Evolutionary conservation across 2,797 vertebrate species (phyloP), one percentile per base, ranked within the genome.

Genomic region (Limnodromus scolopaceus): DNA sequence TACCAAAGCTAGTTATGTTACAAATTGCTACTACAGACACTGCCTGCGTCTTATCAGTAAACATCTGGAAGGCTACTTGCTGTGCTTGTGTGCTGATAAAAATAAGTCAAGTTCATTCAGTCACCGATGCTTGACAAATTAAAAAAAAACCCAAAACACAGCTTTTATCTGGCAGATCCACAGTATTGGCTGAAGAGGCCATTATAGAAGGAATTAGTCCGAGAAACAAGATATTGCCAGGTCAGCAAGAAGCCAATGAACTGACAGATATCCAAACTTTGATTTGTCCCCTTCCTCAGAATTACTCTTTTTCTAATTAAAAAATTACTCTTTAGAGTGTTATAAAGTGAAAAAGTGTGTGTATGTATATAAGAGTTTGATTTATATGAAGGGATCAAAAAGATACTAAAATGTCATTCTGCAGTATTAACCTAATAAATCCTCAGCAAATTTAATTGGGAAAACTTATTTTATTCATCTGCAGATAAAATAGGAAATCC

Each of bases 151-250:
- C 41, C 75, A 48, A 91, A 96, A 2, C 36, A 45, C 61, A 51
- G 72, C 87, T 86, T 95, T 88, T 84, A 82, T 86, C 87, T 90
- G 82, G 20, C 87, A 88, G 65, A 53, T 84, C n/a, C 82, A 51
- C 46, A 0, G 65, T 72, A 92, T 24, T 74, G 86, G 79, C 66
- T 94, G 65, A 76, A 88, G 76, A 92, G 72, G 41, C 57, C 86
- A 58, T 64, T 87, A 78, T 1, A 90, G 41, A 30, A 54, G 22
- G 55, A 94, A 14, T 27, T 53, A 49, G 15, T 22, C 66, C 57
- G 49, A 71, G 57, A 82, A 89, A 54, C 6, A 23, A 82, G 36
- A 61, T 80, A 93, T 11, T 78, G 85, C 69, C 72, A 72, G 61
- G 61, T 93, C 82, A 93, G 85, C 91, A 94, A 80, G 84, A 78